Evolutionary conservation across 2,888 invertebrate species (phyloP).

Genomic region (Apotomis turbidana): DNA sequence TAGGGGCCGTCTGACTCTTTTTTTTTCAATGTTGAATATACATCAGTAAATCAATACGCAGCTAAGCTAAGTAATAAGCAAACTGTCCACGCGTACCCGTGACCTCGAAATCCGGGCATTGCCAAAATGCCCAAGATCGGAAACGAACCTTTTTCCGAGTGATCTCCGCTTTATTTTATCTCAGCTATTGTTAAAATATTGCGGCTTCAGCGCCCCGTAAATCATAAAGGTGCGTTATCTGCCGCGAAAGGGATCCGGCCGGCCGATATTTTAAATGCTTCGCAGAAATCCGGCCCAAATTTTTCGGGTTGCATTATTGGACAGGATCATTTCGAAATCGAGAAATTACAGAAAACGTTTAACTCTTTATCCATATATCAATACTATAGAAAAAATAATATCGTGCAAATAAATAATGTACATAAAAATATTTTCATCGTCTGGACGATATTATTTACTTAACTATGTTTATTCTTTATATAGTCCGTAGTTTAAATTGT

Average conservation of each 20-base stretch:
- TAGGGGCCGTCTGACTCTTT: no score
- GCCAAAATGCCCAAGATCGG: conserved; percentile 5
- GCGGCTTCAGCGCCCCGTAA: conserved; percentile 36
- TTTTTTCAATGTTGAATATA: no score
- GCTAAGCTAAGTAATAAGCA: no score
- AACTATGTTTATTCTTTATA: no score
- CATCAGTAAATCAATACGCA: no score
- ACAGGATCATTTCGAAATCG: neutral
- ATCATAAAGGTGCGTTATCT: conserved; percentile 39
- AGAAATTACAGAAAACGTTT: no score
- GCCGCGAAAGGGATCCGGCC: conserved; percentile 32
- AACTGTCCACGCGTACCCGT: neutral
- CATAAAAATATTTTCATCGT: no score
- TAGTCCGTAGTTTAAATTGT: no score
- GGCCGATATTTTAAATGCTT: conserved; percentile 33
- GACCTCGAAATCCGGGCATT: conserved; percentile 18
- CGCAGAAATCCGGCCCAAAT: conserved; percentile 19
- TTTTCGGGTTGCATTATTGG: conserved; percentile 5
- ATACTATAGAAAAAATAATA: no score
- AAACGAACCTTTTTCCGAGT: conserved; percentile 16
- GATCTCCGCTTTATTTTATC: conserved; percentile 29
- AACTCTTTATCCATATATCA: no score
- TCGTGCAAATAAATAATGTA: no score
- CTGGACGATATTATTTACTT: no score
- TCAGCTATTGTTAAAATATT: conserved; percentile 38